Base-by-base conservation (phyloP, 2,797 vertebrate species). In the Threskiornis aethiopicus region DNA sequence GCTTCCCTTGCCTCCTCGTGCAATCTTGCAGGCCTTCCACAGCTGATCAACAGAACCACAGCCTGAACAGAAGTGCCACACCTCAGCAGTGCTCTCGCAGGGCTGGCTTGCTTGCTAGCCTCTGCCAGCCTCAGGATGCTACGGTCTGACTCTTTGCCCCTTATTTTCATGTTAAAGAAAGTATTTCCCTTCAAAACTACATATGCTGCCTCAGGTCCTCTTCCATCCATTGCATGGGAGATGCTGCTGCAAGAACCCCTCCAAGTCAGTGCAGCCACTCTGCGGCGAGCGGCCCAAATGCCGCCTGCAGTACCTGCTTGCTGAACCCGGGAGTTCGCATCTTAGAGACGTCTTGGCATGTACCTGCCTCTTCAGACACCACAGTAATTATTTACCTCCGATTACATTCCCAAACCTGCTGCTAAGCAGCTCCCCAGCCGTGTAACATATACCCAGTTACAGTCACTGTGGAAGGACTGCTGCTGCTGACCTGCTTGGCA, bases 1-100 rank as follows among this genome's bases (percentile, higher is more conserved):
- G 44, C 72, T 28, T 20, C 62, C 62, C 21, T 2, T 13, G 4
- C 20, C 52, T 6, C 0, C 0, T 1, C 3, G 0, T 4, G 33
- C 42, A 15, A 4, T 7, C 59, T 13, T 10, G 6, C 24, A 24
- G 52, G 7, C 52, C 41, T 24, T 19, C 44, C 24, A 5, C 0
- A 0, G 69, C 54, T 22, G 24, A 13, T 9, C 14, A 17, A 3
- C 21, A 31, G 16, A 42, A 6, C 1, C 11, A 42, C 55, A 58
- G 55, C 65, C 69, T 59, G 66, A 16, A 55, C 66, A 17, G 21
- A 14, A 44, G 37, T 33, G 61, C 52, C 52, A 20, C 29, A 12
- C 28, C 54, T 28, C 46, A 31, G 44, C 81, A 14, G 64, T 16
- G 67, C 67, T 54, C 17, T 17, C 10, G 1, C 1, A 1, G 52